phyloP scores from a whole-genome alignment of 2,797 vertebrate species.

The Simalia tracyae region DNA sequence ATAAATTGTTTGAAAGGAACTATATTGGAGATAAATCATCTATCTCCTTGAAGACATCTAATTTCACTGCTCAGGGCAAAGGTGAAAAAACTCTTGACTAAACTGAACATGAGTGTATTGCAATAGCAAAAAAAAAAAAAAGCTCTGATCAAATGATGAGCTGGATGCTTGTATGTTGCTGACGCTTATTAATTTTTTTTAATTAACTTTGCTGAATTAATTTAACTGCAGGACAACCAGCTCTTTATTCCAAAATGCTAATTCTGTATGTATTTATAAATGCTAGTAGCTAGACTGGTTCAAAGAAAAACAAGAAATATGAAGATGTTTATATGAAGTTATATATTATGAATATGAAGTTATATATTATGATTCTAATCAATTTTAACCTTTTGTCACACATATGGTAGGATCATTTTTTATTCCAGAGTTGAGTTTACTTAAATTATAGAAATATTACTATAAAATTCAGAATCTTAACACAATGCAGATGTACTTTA shows the following conservation, averaged over 20 bases:
- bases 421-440: not conserved
- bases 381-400: not conserved
- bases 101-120: conserved; percentile 19
- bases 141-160: conserved; percentile 13
- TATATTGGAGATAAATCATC: not conserved
- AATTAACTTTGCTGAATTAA: conserved; percentile 38
- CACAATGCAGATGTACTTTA: not conserved
- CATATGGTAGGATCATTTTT: not conserved
- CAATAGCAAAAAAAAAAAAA: conserved; percentile 29
- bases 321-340: not conserved
- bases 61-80: conserved; percentile 36
- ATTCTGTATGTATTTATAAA: not conserved
- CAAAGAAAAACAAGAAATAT: not conserved
- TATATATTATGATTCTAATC: not conserved
- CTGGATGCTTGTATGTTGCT: conserved; percentile 12
- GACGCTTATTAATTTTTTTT: conserved; percentile 52
- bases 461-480: not conserved
- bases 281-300: not conserved
- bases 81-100: conserved; percentile 32
- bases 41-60: conserved; percentile 23
- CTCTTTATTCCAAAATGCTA: conserved; percentile 12
- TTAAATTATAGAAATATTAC: not conserved
- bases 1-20: conserved; percentile 27
- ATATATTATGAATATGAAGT: not conserved
- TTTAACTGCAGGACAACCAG: conserved; percentile 41